Evolutionary conservation across 2,113 vertebrate species (phyloP).

Genomic region (Xenopus tropicalis): DNA sequence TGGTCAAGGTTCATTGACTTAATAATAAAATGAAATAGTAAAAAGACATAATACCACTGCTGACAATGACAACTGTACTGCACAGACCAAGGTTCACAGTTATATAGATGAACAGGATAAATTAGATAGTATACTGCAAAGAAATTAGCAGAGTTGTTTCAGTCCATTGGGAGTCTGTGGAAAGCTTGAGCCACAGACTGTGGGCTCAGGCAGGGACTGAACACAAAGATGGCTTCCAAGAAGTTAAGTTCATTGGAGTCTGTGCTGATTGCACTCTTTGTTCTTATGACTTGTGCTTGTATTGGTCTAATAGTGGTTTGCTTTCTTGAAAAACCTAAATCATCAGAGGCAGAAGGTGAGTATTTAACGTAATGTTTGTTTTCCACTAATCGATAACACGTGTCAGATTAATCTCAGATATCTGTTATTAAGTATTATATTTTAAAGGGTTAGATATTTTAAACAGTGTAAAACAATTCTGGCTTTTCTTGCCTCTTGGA

Average conservation of each 20-base stretch:
- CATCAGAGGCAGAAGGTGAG: conserved; percentile 12
- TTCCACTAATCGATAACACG: neutral
- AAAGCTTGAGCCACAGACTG: neutral
- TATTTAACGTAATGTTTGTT: neutral
- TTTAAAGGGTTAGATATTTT: no score
- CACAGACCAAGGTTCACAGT: conserved; percentile 20
- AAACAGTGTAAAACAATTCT: no score
- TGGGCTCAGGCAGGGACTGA: neutral
- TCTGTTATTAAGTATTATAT: no score
- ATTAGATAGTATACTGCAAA: conserved; percentile 1
- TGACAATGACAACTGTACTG: neutral
- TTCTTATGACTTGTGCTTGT: conserved; percentile 56
- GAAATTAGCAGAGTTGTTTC: neutral
- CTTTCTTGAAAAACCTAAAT: conserved; percentile 31
- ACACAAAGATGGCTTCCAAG: conserved; percentile 10
- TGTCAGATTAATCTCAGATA: neutral
- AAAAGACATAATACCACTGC: neutral
- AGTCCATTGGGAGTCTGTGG: neutral
- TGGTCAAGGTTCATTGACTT: no score
- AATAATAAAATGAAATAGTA: no score
- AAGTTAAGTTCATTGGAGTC: conserved; percentile 60
- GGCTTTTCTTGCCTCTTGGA: no score
- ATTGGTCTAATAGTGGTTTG: conserved; percentile 59
- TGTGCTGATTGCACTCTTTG: conserved; percentile 60
- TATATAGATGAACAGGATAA: conserved; percentile 46